A percentile compares a stretch with the other conserved stretches of the same genome.
Evolutionary conservation across 1,140 invertebrate species (phyloP).

Genomic region (Meloidogyne hapla): DNA sequence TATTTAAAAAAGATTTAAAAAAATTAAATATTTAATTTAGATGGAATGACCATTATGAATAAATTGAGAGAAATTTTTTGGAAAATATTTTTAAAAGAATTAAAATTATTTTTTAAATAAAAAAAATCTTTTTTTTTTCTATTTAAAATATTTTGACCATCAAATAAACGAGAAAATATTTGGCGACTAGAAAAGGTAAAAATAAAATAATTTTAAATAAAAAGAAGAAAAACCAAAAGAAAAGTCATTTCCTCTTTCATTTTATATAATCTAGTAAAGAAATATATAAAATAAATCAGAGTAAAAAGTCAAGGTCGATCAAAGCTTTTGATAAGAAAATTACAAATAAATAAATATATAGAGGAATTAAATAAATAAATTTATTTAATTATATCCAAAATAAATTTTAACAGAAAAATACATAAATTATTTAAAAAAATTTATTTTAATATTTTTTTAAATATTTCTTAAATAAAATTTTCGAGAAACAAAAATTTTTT

Average conservation of each 20-base stretch:
- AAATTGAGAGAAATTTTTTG: too few relatives aligned
- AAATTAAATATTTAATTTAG: neutral
- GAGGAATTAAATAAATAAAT: neutral
- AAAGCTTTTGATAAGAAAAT: constrained; percentile 1
- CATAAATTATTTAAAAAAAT: too few relatives aligned
- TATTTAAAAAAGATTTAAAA: neutral
- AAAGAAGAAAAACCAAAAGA: neutral
- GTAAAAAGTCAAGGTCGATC: constrained; percentile 2
- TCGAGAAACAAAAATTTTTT: too few relatives aligned
- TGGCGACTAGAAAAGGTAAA: neutral
- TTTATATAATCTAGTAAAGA: neutral
- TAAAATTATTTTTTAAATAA: too few relatives aligned
- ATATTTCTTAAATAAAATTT: too few relatives aligned
- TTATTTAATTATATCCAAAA: neutral
- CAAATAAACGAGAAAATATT: neutral
- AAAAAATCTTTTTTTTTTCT: too few relatives aligned
- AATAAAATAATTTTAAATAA: neutral
- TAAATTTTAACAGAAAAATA: neutral
- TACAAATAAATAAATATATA: neutral
- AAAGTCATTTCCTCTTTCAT: neutral
- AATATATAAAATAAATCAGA: neutral
- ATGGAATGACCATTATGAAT: too few relatives aligned
- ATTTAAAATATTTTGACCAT: too few relatives aligned
- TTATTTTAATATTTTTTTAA: too few relatives aligned
- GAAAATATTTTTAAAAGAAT: too few relatives aligned